Base-by-base conservation (phyloP, 1,140 invertebrate genomes). In the Hestina assimilis region DNA sequence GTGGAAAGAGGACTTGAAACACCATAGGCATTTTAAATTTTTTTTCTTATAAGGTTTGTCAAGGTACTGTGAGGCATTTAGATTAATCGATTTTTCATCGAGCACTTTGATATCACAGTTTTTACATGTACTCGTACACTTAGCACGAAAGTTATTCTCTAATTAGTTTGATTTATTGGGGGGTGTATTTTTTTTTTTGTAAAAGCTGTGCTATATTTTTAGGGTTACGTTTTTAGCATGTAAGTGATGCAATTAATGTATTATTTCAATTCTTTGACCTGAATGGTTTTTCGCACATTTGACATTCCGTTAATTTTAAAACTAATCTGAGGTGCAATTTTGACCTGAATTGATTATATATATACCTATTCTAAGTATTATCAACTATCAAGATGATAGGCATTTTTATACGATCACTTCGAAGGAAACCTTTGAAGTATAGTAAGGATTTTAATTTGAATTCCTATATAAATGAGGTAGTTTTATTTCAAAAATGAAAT, bases 51-150 rank as follows among this genome's bases (percentile, higher is more conserved):
- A 75, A 79, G 77, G 69, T 81, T 83, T 71, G 69, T 79, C 61
- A 75, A 83, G 76, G 75, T 81, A 79, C 51, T 72, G 67, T 83
- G 69, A 75, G 70, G 72, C 66, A 70, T 53, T 70, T n/a, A n/a
- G n/a, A n/a, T n/a, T 67, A 58, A 72, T 73, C 62, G 48, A 62
- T 67, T 70, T 71, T 64, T 68, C 65, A 54, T 52, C 58, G 31
- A 80, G 74, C 72, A 79, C 73, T 64, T 48, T 40, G 35, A 19
- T n/a, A 3, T 59, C 63, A 66, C 63, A 57, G 56, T 63, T 53
- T 57, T 66, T 63, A 59, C 51, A 52, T 59, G 29, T 59, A n/a
- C 12, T 21, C n/a, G n/a, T 35, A 29, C 51, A 46, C 24, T 1
- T 7, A 7, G n/a, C 24, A 28, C 24, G n/a, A n/a, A 28, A 2